phyloP scores from a whole-genome alignment of 2,888 invertebrate genomes.

The Uloborus plumipes region DNA sequence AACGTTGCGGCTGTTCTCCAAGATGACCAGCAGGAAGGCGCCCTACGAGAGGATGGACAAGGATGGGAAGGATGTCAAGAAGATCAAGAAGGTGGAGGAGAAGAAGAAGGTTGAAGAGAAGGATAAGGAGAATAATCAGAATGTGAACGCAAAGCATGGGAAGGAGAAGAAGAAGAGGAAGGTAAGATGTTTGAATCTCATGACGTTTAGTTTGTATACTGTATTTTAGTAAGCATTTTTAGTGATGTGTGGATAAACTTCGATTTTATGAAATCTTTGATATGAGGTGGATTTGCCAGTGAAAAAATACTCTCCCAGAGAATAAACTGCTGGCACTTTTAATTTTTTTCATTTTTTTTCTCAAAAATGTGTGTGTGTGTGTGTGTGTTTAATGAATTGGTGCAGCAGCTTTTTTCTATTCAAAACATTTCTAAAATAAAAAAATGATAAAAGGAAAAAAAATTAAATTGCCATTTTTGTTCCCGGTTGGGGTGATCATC shows the following conservation, averaged over 20 bases:
- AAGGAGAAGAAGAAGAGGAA: constrained; percentile 53
- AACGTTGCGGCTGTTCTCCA: constrained; percentile 30
- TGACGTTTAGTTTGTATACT: too few species aligned
- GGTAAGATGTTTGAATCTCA: constrained; percentile 8
- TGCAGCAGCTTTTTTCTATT: too few species aligned
- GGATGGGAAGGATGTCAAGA: constrained; percentile 24
- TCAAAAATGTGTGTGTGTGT: too few species aligned
- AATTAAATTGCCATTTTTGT: too few species aligned
- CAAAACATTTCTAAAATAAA: too few species aligned
- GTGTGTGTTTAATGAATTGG: too few species aligned
- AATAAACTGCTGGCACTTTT: too few species aligned
- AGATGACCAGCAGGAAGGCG: constrained; percentile 28
- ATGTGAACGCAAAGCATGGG: constrained; percentile 5
- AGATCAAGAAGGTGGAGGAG: constrained; percentile 8
- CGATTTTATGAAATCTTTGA: background rate
- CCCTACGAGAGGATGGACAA: constrained; percentile 45
- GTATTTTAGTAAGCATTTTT: too few species aligned
- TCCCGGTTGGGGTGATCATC: too few species aligned
- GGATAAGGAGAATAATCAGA: constrained; percentile 4
- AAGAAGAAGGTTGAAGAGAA: constrained; percentile 1
- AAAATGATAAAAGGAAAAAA: too few species aligned
- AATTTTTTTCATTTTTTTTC: too few species aligned
- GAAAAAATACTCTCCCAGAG: too few species aligned
- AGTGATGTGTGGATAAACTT: background rate
- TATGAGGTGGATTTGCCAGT: background rate